These are phyloP conservation scores for Marmota monax DNA, from an alignment of 2,113 vertebrate genomes.

Conservation along the genomic window DNA sequence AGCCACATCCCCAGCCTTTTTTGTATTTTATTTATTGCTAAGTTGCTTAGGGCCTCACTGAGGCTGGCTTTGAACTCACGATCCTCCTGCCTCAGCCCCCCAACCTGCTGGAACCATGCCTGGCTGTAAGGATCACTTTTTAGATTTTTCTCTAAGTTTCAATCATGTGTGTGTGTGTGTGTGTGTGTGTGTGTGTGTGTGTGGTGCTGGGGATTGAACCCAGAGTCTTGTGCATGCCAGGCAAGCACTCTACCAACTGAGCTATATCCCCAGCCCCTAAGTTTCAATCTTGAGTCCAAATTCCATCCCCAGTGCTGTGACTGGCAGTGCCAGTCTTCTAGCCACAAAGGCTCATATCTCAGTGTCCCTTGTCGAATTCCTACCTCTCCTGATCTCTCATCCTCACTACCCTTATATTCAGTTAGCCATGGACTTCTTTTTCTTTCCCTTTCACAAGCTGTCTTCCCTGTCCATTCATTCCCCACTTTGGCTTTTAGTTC, in stretches of 20 bases:
- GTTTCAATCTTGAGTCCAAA: constrained; percentile 11
- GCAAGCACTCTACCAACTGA: too few relatives aligned
- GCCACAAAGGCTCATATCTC: not conserved
- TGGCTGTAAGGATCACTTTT: not conserved
- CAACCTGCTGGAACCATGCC: too few relatives aligned
- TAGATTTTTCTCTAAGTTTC: not conserved
- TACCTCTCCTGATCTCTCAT: not conserved
- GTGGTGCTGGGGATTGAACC: too few relatives aligned
- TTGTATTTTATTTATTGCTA: too few relatives aligned
- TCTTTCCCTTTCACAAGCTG: not conserved
- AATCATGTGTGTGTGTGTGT: not conserved
- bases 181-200: too few relatives aligned
- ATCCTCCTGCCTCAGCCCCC: too few relatives aligned
- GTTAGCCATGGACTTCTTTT: not conserved
- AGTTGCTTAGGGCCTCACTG: too few relatives aligned
- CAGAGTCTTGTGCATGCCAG: too few relatives aligned
- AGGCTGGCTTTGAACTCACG: too few relatives aligned
- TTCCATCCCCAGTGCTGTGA: not conserved
- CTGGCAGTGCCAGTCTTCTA: not conserved
- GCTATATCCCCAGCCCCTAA: not conserved
- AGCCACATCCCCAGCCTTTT: too few relatives aligned
- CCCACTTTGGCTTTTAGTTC: constrained; percentile 37
- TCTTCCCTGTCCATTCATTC: not conserved
- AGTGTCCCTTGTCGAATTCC: not conserved
- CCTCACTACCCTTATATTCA: not conserved